Conservation (phyloP, 2,888 invertebrate species). For the Caenorhabditis sp. region DNA sequence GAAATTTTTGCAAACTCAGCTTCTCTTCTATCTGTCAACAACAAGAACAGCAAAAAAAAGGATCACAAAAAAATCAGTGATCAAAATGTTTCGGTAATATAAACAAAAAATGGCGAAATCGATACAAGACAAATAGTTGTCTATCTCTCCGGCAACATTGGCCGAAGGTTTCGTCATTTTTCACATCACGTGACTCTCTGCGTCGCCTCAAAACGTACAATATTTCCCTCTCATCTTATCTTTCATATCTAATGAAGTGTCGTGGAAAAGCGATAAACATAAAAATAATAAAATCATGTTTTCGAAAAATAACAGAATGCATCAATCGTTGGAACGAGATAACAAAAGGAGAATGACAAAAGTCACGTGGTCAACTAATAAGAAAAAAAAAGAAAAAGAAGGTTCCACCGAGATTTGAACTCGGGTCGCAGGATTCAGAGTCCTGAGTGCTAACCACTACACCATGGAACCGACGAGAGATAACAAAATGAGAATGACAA, state of each 20-base stretch:
- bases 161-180: neutral
- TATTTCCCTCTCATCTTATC: neutral
- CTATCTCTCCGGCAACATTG: neutral
- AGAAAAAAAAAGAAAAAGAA: neutral
- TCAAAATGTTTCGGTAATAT: too few species aligned
- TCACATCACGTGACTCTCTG: neutral
- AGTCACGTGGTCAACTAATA: neutral
- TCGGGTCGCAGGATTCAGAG: conserved; percentile 61
- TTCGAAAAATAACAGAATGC: neutral
- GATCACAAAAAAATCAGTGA: neutral
- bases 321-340: too few species aligned
- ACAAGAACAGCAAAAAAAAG: too few species aligned
- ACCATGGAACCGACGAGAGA: conserved; percentile 44
- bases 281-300: neutral
- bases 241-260: neutral
- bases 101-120: too few species aligned
- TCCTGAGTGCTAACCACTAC: conserved; percentile 63
- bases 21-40: too few species aligned
- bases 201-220: neutral
- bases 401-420: conserved; percentile 61
- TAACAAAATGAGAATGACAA: neutral
- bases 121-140: neutral
- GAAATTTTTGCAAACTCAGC: too few species aligned
- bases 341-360: neutral
- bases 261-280: neutral